These are phyloP conservation scores for Drosophila pallidifrons DNA, from an alignment of 1,140 invertebrate genomes.

Conservation along the genomic window DNA sequence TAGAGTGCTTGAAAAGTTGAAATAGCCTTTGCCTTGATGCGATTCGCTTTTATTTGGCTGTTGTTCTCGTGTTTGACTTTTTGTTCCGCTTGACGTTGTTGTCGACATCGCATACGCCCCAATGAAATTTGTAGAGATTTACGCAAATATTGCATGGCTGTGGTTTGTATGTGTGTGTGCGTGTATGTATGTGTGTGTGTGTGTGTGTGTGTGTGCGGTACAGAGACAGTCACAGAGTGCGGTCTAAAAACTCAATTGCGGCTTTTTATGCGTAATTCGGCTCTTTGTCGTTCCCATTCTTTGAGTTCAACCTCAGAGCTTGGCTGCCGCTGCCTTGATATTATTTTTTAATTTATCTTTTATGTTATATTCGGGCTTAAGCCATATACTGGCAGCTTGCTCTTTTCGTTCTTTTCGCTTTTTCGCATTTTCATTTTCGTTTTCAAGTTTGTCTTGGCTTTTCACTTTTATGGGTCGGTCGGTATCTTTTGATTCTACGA, in stretches of 20 bases:
- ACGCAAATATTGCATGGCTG: conserved; percentile 65
- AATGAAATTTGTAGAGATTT: conserved; percentile 78
- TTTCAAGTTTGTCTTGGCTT: conserved; percentile 33
- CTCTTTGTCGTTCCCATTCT: conserved; percentile 51
- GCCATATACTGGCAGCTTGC: conserved; percentile 34
- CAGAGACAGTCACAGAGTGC: conserved; percentile 1
- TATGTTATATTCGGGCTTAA: conserved; percentile 75
- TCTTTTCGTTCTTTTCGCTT: not conserved
- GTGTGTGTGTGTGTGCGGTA: not conserved
- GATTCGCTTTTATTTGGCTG: conserved; percentile 65
- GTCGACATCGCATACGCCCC: conserved; percentile 42
- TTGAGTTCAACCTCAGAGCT: not conserved
- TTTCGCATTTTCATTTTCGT: not conserved
- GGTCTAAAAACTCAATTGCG: conserved; percentile 79
- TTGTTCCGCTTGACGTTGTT: conserved; percentile 29
- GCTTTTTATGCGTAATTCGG: conserved; percentile 81
- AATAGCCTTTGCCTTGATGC: conserved; percentile 22
- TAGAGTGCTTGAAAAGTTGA: conserved; percentile 13
- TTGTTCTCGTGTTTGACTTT: conserved; percentile 43
- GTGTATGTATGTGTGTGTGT: not conserved
- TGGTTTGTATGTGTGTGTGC: too few species aligned
- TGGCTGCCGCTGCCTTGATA: conserved; percentile 51
- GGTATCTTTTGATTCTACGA: conserved; percentile 63
- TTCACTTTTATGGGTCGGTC: conserved; percentile 71
- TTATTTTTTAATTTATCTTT: conserved; percentile 83